Evolutionary conservation across 2,113 vertebrate species (phyloP).

Genomic region (Atlantisia rogersi): DNA sequence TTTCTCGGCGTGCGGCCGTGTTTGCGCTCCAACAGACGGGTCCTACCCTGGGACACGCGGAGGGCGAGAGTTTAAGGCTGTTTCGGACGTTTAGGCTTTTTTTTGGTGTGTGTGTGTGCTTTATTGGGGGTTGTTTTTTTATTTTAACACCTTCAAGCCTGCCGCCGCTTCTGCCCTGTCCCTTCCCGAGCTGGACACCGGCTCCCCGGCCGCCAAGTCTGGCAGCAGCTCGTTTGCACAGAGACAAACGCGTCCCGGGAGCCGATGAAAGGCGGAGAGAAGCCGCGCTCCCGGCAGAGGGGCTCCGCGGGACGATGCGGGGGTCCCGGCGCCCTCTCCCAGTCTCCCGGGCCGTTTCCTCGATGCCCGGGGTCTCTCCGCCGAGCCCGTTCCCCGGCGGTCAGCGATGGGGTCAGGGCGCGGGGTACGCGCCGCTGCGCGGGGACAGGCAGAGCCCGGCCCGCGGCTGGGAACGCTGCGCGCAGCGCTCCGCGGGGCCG

Average conservation of each 20-base stretch:
- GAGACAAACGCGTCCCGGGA: background rate
- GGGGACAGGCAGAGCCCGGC: no score
- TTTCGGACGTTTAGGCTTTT: background rate
- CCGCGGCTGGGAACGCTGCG: background rate
- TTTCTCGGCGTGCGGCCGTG: background rate
- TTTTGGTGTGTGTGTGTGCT: no score
- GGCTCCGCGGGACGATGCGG: background rate
- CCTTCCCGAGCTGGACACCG: background rate
- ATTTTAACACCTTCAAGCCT: background rate
- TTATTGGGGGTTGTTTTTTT: no score
- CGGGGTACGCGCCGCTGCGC: background rate
- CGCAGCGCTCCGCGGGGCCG: background rate
- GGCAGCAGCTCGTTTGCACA: background rate
- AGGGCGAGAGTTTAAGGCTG: background rate
- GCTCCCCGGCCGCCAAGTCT: background rate
- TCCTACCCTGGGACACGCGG: background rate
- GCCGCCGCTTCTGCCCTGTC: background rate
- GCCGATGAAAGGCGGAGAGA: background rate
- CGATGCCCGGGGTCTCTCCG: background rate
- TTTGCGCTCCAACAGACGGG: background rate
- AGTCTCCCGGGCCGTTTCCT: background rate
- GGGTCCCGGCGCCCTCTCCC: background rate
- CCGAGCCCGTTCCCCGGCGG: background rate
- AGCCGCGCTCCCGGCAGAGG: background rate
- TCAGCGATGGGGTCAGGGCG: background rate